Evolutionary conservation across 2,113 vertebrate genomes (phyloP), one percentile per base, ranked within the genome.

Genomic region (Sinocyclocheilus grahami): DNA sequence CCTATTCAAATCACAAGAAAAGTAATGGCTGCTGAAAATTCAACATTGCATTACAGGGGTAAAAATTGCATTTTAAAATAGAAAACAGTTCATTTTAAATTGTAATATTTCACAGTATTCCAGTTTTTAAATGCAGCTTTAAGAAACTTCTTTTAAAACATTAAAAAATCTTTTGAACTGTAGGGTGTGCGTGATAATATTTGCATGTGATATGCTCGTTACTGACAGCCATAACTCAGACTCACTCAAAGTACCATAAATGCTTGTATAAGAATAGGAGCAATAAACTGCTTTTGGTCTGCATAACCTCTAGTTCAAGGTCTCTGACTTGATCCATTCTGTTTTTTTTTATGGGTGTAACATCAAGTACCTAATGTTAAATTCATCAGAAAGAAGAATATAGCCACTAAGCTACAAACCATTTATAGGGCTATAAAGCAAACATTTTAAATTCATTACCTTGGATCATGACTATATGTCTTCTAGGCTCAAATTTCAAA

Each of bases 361-460:
- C 24, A 71, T 82, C n/a, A 78, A 71, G n/a, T 46, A 16, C 30
- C 78, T 67, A 18, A 63, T 60, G 83, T 58, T 82, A 46, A 63
- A 87, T 27, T 72, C 46, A 87, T 77, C 46, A 85, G 42, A 80
- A n/a, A 62, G 0, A 16, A 1, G 77, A 60, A 10, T 67, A 62
- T 80, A 0, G 16, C 37, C 30, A 74, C 63, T 55, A 75, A 46
- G 72, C 39, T 58, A n/a, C 63, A 82, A 39, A 39, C 65, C 33
- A 14, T 87, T 46, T 11, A 2, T 85, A 37, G n/a, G 39, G 48
- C 76, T 46, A 27, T 86, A 82, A 82, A 80, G 20, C n/a, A 20
- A 78, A 27, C n/a, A 77, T 60, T 51, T 72, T 37, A 51, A 46
- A 77, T 16, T 14, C 71, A 65, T 12, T 30, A 53, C 20, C 53